These are phyloP conservation scores for Urocynchramus pylzowi DNA, from an alignment of 2,113 vertebrate species.

Conservation along the genomic window DNA sequence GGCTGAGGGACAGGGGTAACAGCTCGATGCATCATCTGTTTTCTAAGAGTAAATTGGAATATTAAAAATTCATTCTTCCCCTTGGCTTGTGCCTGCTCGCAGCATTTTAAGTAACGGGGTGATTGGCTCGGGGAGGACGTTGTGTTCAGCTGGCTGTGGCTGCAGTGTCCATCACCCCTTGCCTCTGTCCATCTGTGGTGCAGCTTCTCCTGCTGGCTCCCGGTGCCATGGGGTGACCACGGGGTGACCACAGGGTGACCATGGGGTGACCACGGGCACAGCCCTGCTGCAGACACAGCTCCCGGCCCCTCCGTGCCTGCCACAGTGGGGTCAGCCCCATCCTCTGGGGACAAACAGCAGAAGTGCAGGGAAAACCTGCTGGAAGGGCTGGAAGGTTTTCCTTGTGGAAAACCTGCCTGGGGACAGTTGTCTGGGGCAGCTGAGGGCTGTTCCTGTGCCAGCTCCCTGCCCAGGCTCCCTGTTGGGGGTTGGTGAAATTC, in stretches of 20 bases:
- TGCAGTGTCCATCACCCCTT: rapidly evolving
- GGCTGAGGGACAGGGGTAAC: not conserved
- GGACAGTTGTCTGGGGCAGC: rapidly evolving
- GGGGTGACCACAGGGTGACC: rapidly evolving
- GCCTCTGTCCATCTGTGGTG: rapidly evolving
- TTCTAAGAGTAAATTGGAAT: conserved; percentile 5
- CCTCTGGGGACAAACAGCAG: not conserved
- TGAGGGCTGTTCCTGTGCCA: not conserved
- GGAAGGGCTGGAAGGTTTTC: not conserved
- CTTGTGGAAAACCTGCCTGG: not conserved
- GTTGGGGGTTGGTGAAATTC: rapidly evolving
- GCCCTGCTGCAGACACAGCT: not conserved
- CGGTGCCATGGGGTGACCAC: rapidly evolving
- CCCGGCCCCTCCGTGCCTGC: not conserved
- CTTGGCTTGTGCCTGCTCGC: not conserved
- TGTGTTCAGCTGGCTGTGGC: not conserved
- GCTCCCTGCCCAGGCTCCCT: not conserved
- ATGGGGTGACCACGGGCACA: rapidly evolving
- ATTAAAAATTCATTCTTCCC: conserved; percentile 13
- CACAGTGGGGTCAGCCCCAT: rapidly evolving
- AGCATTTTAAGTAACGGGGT: not conserved
- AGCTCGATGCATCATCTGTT: not conserved
- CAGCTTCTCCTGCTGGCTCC: not conserved
- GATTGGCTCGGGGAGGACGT: not conserved
- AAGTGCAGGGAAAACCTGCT: rapidly evolving